A percentile compares a stretch with the other conserved stretches of the same genome.
These are phyloP conservation scores for Drosophila busckii DNA, from an alignment of 1,140 invertebrate species.

Conservation along the genomic window DNA sequence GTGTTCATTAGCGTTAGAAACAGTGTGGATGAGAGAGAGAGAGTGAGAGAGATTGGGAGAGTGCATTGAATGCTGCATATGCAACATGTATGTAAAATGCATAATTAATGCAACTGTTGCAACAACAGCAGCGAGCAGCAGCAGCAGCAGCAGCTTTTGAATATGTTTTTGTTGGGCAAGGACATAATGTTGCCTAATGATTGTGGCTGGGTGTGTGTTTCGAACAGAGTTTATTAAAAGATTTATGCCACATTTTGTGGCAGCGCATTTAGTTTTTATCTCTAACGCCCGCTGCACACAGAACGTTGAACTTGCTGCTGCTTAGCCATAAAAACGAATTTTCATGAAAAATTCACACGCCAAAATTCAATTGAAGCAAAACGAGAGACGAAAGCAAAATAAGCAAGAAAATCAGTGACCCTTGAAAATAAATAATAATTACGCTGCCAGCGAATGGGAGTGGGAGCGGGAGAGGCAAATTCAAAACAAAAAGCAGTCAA, in stretches of 20 bases:
- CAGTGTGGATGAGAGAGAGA: too few relatives aligned
- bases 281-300: too few relatives aligned
- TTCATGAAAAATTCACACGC: slow-evolving; percentile 33
- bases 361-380: slow-evolving; percentile 30
- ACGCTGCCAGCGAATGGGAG: slow-evolving; percentile 3
- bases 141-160: background rate
- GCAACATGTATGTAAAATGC: slow-evolving; percentile 44
- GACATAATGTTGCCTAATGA: too few relatives aligned
- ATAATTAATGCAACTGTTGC: slow-evolving; percentile 30
- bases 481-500: slow-evolving; percentile 10
- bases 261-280: too few relatives aligned
- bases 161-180: background rate
- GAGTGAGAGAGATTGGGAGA: too few relatives aligned
- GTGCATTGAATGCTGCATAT: slow-evolving; percentile 38
- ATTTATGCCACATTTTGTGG: too few relatives aligned
- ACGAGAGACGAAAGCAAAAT: slow-evolving; percentile 12
- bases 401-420: slow-evolving; percentile 40
- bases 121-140: background rate
- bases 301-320: too few relatives aligned
- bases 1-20: slow-evolving; percentile 34
- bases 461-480: background rate
- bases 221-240: too few relatives aligned
- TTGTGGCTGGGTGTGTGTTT: too few relatives aligned
- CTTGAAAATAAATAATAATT: slow-evolving; percentile 51
- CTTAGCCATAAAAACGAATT: slow-evolving; percentile 11